Conservation (phyloP, 2,113 vertebrate species). For the Lethenteron reissneri region DNA sequence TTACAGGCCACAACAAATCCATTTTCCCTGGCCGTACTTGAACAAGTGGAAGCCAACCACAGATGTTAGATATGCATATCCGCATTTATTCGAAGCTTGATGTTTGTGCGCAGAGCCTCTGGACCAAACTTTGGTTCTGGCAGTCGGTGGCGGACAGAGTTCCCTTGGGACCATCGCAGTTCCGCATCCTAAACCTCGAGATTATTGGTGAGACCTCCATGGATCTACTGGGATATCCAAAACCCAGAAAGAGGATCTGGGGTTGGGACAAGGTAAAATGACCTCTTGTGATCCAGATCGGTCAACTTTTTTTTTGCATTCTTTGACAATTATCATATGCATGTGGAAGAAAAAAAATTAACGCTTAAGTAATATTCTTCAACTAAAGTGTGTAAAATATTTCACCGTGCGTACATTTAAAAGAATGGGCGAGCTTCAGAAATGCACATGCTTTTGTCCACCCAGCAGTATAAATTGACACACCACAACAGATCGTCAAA, state of each 20-base stretch:
- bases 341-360: neutral
- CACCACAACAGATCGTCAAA: too few relatives aligned
- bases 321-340: neutral
- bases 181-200: slow-evolving; percentile 32
- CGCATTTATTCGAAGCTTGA: neutral
- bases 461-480: too few relatives aligned
- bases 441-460: too few relatives aligned
- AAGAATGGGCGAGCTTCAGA: too few relatives aligned
- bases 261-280: slow-evolving; percentile 1
- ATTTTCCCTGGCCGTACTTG: neutral
- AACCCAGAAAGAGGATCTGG: slow-evolving; percentile 11
- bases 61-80: neutral
- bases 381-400: too few relatives aligned
- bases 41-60: neutral
- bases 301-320: slow-evolving; percentile 8
- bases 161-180: slow-evolving; percentile 24
- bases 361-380: neutral
- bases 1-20: neutral
- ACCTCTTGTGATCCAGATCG: slow-evolving; percentile 16
- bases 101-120: slow-evolving; percentile 24
- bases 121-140: slow-evolving; percentile 47
- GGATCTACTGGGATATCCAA: slow-evolving; percentile 19
- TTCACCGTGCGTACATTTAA: too few relatives aligned
- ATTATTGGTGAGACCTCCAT: slow-evolving; percentile 24
- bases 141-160: slow-evolving; percentile 30